These are phyloP conservation scores for Agrochola circellaris DNA, from an alignment of 2,888 invertebrate species.

Conservation along the genomic window DNA sequence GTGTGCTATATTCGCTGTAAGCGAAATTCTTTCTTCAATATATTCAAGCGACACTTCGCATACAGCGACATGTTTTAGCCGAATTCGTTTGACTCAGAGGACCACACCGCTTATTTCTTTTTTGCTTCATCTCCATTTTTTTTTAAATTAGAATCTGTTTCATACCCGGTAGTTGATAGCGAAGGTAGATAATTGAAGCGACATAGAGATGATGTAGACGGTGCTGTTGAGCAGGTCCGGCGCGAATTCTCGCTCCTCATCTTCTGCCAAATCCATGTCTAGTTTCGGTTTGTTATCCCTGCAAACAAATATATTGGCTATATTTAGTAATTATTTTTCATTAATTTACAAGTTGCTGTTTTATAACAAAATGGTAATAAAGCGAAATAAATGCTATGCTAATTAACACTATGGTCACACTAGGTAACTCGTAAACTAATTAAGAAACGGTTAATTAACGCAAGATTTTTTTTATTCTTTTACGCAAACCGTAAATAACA, in stretches of 20 bases:
- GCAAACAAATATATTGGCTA: constrained; percentile 26
- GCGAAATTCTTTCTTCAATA: too few relatives aligned
- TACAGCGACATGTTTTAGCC: not conserved
- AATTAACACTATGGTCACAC: not conserved
- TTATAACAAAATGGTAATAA: not conserved
- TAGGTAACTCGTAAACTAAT: not conserved
- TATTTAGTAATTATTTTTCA: not conserved
- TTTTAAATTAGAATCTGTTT: not conserved
- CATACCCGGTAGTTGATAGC: constrained; percentile 99
- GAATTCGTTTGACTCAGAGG: not conserved
- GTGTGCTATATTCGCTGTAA: too few relatives aligned
- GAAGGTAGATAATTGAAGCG: constrained; percentile 99
- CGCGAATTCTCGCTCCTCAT: constrained; percentile 96
- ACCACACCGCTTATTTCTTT: not conserved
- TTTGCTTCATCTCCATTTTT: too few relatives aligned
- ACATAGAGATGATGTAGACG: constrained; percentile 99
- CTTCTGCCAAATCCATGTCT: constrained; percentile 92
- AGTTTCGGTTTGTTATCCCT: constrained; percentile 91
- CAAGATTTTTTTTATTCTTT: not conserved
- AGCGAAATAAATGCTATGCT: not conserved
- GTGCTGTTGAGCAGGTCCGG: constrained; percentile 99
- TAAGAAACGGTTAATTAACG: not conserved
- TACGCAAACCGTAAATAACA: not conserved
- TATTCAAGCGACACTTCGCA: too few relatives aligned
- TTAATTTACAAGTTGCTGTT: not conserved